A percentile compares a stretch with the other conserved stretches of the same genome.
phyloP scores from a whole-genome alignment of 1,140 invertebrate species.

The Drosophila busckii region DNA sequence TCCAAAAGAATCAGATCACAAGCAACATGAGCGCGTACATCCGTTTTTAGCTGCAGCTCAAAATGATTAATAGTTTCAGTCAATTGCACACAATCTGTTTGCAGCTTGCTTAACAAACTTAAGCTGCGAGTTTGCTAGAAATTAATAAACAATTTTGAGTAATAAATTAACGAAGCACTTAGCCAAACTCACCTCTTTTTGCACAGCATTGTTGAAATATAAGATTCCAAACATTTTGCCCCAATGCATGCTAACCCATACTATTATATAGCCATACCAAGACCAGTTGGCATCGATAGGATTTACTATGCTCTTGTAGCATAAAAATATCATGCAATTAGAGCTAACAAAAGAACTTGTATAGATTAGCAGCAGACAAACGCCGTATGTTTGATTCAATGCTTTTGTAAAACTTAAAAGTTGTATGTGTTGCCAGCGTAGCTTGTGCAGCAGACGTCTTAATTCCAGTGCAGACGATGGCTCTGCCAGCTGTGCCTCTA shows the following conservation, averaged over 20 bases:
- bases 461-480: not conserved
- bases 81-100: not conserved
- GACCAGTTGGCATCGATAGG: not conserved
- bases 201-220: constrained; percentile 41
- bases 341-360: constrained; percentile 62
- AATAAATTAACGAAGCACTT: not conserved
- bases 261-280: constrained; percentile 35
- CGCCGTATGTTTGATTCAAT: constrained; percentile 40
- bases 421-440: constrained; percentile 34
- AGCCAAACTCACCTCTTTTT: constrained; percentile 17
- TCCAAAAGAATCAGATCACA: constrained; percentile 39
- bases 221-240: constrained; percentile 55
- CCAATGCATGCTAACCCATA: constrained; percentile 57
- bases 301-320: constrained; percentile 50
- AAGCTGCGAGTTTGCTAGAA: constrained; percentile 46
- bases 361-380: constrained; percentile 51
- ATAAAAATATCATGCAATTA: constrained; percentile 56
- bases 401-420: constrained; percentile 42
- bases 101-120: constrained; percentile 6
- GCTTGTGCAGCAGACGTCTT: constrained; percentile 1
- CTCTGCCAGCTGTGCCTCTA: constrained; percentile 7
- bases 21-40: constrained; percentile 40
- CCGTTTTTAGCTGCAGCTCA: constrained; percentile 26
- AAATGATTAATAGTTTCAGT: constrained; percentile 45
- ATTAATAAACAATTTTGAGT: not conserved